Conservation (phyloP, 2,113 vertebrate genomes). For the Callopanchax toddi region DNA sequence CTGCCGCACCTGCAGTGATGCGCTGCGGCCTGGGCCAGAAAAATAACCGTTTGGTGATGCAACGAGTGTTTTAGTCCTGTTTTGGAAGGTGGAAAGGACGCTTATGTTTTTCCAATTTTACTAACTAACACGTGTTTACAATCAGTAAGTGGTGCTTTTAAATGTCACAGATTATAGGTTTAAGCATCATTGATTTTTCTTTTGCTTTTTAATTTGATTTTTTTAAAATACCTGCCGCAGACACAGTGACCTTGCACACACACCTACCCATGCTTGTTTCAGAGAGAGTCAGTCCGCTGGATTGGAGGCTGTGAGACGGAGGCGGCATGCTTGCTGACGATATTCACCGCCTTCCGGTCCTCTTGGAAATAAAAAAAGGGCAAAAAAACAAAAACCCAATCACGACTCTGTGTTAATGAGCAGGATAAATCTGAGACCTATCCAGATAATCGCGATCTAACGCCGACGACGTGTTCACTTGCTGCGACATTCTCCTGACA, state of each 20-base stretch:
- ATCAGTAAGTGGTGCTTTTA: no score
- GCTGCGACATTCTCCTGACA: constrained; percentile 54
- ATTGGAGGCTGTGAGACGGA: constrained; percentile 73
- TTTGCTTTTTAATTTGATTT: neutral
- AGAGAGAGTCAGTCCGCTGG: constrained; percentile 76
- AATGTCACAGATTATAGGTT: no score
- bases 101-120: neutral
- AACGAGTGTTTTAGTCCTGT: constrained; percentile 34
- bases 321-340: constrained; percentile 71
- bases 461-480: constrained; percentile 9
- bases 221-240: constrained; percentile 29
- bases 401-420: constrained; percentile 37
- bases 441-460: constrained; percentile 22
- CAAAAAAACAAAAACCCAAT: neutral
- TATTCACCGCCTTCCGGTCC: constrained; percentile 4
- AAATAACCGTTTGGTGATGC: constrained; percentile 32
- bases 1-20: constrained; percentile 69
- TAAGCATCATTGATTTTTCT: no score
- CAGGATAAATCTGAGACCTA: constrained; percentile 6
- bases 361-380: constrained; percentile 2
- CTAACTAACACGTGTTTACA: neutral
- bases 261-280: constrained; percentile 79
- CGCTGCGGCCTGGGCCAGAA: constrained; percentile 51
- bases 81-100: neutral
- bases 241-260: constrained; percentile 79